Evolutionary conservation across 2,888 invertebrate species (phyloP), one percentile per base, ranked within the genome.

Genomic region (Ormyrus pomaceus): DNA sequence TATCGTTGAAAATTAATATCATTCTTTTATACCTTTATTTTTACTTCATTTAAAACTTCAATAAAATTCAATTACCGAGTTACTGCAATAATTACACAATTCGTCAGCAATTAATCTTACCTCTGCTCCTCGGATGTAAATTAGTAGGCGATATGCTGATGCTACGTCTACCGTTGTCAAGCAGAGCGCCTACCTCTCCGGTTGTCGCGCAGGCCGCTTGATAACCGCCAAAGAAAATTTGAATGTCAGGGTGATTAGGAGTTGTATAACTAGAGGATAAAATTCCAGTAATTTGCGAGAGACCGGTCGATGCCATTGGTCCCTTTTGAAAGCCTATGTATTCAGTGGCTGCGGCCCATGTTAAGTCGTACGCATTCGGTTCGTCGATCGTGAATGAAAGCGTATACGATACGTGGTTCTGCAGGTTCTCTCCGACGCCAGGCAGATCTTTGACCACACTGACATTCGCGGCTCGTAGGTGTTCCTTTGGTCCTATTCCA

Each of bases 401-500:
- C 6, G 91, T 91, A 53, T 93, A 93, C 0, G 94, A 93, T 0
- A 95, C 94, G 84, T 95, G 95, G 86, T 95, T 95, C 79, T 94
- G 94, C 0, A 95, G 89, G 86, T 95, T 95, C 85, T 93, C 92
- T 0, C 95, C 95, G 0, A 95, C 95, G 0, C 95, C 95, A 0
- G 94, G 94, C 34, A 95, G 89, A 82, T 95, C 92, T 81, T 93
- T 92, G 48, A 94, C 91, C 9, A 93, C 92, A 6, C 92, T 92
- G 50, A 95, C 93, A 75, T 93, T 93, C 78, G 93, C 92, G 77
- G 92, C 91, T 64, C 92, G 89, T 2, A 95, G 89, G 65, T 93
- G 93, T 6, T 92, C 91, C 84, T 92, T 93, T 0, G 95, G 94
- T 0, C 95, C 95, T 7, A 95, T 92, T 9, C 95, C 95, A 0